These are phyloP conservation scores for Bombyx huttoni DNA, from an alignment of 2,888 invertebrate genomes.

Conservation along the genomic window DNA sequence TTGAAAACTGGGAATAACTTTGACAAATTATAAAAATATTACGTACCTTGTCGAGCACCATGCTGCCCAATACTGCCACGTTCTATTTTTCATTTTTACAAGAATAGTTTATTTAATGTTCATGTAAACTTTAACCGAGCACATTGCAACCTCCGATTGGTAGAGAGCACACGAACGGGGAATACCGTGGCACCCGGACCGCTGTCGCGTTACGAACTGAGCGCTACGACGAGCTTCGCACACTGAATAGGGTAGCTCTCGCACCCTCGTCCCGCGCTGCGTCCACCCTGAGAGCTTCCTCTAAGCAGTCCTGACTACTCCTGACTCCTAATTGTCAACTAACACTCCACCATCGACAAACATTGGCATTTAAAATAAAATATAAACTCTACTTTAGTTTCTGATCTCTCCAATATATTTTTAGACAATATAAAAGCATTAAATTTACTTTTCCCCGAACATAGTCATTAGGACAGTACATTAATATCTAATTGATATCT, in stretches of 20 bases:
- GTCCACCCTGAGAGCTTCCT: constrained; percentile 10
- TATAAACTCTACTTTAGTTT: background rate
- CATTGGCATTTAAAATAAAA: constrained; percentile 14
- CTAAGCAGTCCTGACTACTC: constrained; percentile 7
- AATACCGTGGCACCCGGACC: constrained; percentile 14
- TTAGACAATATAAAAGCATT: background rate
- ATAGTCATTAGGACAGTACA: too few species aligned
- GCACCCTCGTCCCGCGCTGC: constrained; percentile 16
- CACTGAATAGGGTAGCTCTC: constrained; percentile 19
- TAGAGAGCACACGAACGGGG: constrained; percentile 7
- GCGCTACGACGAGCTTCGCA: constrained; percentile 9
- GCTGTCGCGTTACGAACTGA: constrained; percentile 29
- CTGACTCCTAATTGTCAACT: constrained; percentile 6
- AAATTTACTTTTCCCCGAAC: background rate
- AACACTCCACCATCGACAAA: constrained; percentile 18
- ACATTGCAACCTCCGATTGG: constrained; percentile 32
- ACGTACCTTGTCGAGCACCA: constrained; percentile 27
- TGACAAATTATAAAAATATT: constrained; percentile 1
- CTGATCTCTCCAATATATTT: background rate
- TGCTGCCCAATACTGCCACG: constrained; percentile 11
- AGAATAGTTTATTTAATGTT: constrained; percentile 22
- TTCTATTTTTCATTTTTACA: constrained; percentile 28
- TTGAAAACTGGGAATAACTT: constrained; percentile 2
- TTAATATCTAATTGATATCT: too few species aligned
- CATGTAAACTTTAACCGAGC: constrained; percentile 44